These are phyloP conservation scores for Campopleginae sp. DNA, from an alignment of 2,888 invertebrate species.

Conservation along the genomic window DNA sequence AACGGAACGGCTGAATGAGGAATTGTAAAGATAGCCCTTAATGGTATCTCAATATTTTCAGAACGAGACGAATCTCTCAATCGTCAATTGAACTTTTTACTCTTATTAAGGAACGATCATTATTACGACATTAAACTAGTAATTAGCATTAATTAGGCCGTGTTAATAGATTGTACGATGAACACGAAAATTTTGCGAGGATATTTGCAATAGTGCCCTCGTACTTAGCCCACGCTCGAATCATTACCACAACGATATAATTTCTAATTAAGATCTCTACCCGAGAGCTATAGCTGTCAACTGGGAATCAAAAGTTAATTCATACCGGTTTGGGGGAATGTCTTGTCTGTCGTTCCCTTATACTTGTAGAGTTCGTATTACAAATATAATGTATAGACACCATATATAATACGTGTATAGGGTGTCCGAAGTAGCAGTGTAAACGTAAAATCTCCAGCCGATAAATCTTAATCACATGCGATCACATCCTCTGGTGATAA, in stretches of 20 bases:
- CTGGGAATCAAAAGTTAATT: slow-evolving; percentile 63
- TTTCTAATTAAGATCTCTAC: slow-evolving; percentile 68
- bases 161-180: slow-evolving; percentile 1
- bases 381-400: slow-evolving; percentile 3
- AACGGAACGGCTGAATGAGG: background rate
- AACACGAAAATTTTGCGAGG: slow-evolving; percentile 21
- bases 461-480: background rate
- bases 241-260: slow-evolving; percentile 61
- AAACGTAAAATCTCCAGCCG: background rate
- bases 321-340: slow-evolving; percentile 54
- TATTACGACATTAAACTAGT: background rate
- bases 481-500: background rate
- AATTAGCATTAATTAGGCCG: slow-evolving; percentile 1
- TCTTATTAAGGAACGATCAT: background rate
- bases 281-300: slow-evolving; percentile 59
- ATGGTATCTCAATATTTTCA: background rate
- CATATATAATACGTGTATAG: background rate
- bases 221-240: slow-evolving; percentile 49
- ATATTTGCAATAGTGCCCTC: slow-evolving; percentile 21
- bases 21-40: background rate
- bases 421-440: background rate
- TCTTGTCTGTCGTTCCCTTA: slow-evolving; percentile 54
- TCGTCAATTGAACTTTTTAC: background rate
- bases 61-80: background rate
- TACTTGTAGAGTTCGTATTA: slow-evolving; percentile 40